Percentiles rank a stretch among this genome's conserved stretches.
These are phyloP conservation scores for Nomada lathburiana DNA, from an alignment of 2,888 invertebrate genomes.

Conservation along the genomic window DNA sequence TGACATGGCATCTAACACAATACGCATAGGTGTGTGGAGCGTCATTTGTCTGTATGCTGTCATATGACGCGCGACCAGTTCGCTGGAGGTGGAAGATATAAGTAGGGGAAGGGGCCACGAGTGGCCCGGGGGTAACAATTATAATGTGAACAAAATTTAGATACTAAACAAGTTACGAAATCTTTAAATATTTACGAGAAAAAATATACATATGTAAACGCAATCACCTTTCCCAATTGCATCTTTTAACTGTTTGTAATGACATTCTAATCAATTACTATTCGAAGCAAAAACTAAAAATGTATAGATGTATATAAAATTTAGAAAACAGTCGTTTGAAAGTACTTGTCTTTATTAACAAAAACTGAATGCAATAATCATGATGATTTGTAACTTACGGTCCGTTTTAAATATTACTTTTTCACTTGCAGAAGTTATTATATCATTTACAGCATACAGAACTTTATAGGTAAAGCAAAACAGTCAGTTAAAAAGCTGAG, in stretches of 20 bases:
- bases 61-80: too few relatives aligned
- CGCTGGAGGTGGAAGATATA: too few relatives aligned
- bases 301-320: neutral
- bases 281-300: neutral
- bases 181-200: neutral
- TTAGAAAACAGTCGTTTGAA: too few relatives aligned
- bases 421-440: constrained; percentile 9
- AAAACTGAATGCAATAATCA: constrained; percentile 6
- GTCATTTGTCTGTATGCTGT: too few relatives aligned
- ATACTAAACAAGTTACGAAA: neutral
- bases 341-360: neutral
- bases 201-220: too few relatives aligned
- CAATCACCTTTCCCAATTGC: too few relatives aligned
- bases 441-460: constrained; percentile 3
- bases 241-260: too few relatives aligned
- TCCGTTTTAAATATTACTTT: constrained; percentile 3
- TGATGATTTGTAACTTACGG: neutral
- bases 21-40: too few relatives aligned
- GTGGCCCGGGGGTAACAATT: too few relatives aligned
- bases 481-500: constrained; percentile 80
- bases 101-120: too few relatives aligned
- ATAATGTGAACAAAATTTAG: neutral
- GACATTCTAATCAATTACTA: too few relatives aligned
- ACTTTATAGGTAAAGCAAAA: constrained; percentile 60
- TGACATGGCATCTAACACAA: too few relatives aligned